These are phyloP conservation scores for Parasteatoda tepidariorum DNA, from an alignment of 1,140 invertebrate genomes.

Conservation along the genomic window DNA sequence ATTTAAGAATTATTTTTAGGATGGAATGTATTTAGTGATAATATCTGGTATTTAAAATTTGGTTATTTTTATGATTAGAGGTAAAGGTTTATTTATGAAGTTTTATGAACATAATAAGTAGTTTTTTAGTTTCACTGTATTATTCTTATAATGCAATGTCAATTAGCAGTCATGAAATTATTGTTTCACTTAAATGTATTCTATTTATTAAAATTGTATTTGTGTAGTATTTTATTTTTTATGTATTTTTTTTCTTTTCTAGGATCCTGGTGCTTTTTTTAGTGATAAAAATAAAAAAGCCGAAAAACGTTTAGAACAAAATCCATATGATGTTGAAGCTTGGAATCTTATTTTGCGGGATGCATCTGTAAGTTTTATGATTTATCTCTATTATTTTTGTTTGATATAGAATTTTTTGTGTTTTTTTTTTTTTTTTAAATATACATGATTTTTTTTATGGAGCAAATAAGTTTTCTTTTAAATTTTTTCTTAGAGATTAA, in stretches of 20 bases:
- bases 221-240: neutral
- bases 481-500: neutral
- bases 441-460: neutral
- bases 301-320: constrained; percentile 78
- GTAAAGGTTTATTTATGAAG: too few relatives aligned
- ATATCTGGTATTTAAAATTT: too few relatives aligned
- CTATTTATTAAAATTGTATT: neutral
- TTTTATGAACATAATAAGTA: too few relatives aligned
- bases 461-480: neutral
- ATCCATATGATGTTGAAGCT: constrained; percentile 93
- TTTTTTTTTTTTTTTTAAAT: neutral
- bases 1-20: too few relatives aligned
- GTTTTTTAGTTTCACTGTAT: too few relatives aligned
- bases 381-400: neutral
- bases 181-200: too few relatives aligned
- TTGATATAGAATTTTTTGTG: constrained; percentile 1
- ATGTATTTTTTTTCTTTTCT: neutral
- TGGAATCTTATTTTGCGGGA: constrained; percentile 96
- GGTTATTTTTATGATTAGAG: too few relatives aligned
- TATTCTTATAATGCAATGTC: too few relatives aligned
- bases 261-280: constrained; percentile 28
- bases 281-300: constrained; percentile 64
- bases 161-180: too few relatives aligned
- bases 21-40: too few relatives aligned
- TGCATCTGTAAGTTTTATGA: constrained; percentile 72